Base-by-base conservation (phyloP, 2,888 invertebrate species). In the Linnaemya tessellans region DNA sequence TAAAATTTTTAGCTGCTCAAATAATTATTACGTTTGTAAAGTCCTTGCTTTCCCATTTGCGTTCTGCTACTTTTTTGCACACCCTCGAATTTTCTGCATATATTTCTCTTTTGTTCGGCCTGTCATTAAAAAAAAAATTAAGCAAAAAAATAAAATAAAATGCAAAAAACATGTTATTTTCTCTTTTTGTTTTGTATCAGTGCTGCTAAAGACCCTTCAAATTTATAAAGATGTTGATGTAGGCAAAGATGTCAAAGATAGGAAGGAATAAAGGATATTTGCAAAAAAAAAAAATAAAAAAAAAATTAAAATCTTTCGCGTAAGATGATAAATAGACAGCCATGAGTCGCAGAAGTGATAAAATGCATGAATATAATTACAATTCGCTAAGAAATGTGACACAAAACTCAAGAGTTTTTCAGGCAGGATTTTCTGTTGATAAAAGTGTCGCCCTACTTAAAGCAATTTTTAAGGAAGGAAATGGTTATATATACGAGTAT, bases 241-340 rank as follows among this genome's bases (percentile, higher is more conserved):
- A 73, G 65, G 80, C 80, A 80, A 73, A 73, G 73, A 80, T 67
- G 73, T 65, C 73, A 73, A 49, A 73, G 80, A 80, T 73, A 80
- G 30, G 1, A 15, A 41, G 18, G n/a, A n/a, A n/a, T n/a, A n/a
- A n/a, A n/a, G n/a, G n/a, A n/a, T n/a, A n/a, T n/a, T n/a, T n/a
- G n/a, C n/a, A n/a, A n/a, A n/a, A n/a, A n/a, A n/a, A 30, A 51
- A 65, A 41, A 30, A 30, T 30, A 25, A 49, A 41, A 20, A 30
- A n/a, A 49, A 41, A 20, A 73, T 38, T n/a, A 54, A 56, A 46
- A 35, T 77, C 30, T 77, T 56, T 56, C 46, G 13, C 35, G 11
- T n/a, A 35, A 58, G 30, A 20, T 46, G 77, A 65, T 67, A 67
- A 77, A 77, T 68, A 60, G 49, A 64, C 67, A 67, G n/a, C 35